phyloP scores from a whole-genome alignment of 2,113 vertebrate genomes.

The Donacobius atricapilla region DNA sequence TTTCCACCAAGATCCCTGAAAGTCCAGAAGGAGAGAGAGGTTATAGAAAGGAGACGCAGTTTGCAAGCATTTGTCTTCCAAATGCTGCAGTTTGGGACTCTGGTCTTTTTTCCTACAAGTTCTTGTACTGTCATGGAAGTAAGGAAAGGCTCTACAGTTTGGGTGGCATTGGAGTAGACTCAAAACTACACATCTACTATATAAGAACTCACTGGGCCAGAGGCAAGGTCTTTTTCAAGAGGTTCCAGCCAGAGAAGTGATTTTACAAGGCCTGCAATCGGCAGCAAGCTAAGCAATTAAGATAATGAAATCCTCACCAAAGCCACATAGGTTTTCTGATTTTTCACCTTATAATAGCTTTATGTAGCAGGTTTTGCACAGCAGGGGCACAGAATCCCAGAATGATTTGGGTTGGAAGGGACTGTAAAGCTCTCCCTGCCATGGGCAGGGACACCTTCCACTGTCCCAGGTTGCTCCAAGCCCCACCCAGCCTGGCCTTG shows the following conservation, averaged over 20 bases:
- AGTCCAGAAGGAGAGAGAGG: not conserved
- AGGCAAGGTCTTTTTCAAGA: not conserved
- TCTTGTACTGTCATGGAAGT: not conserved
- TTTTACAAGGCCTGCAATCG: not conserved
- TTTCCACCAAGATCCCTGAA: not conserved
- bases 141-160: not conserved
- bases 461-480: rapidly evolving
- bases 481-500: rapidly evolving
- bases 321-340: not conserved
- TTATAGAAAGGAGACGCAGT: not conserved
- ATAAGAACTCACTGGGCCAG: not conserved
- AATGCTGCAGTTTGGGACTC: not conserved
- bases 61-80: not conserved
- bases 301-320: not conserved
- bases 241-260: not conserved
- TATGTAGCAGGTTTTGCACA: not conserved
- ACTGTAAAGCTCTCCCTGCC: not conserved
- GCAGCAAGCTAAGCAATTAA: not conserved
- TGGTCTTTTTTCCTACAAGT: not conserved
- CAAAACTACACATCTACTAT: not conserved
- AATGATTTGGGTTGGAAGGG: not conserved
- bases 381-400: not conserved
- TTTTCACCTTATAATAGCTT: not conserved
- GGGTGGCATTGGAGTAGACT: not conserved
- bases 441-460: not conserved